These are phyloP conservation scores for Haliclona indistincta DNA, from an alignment of 37 sponge, comb jelly and placozoan genomes.

Conservation along the genomic window DNA sequence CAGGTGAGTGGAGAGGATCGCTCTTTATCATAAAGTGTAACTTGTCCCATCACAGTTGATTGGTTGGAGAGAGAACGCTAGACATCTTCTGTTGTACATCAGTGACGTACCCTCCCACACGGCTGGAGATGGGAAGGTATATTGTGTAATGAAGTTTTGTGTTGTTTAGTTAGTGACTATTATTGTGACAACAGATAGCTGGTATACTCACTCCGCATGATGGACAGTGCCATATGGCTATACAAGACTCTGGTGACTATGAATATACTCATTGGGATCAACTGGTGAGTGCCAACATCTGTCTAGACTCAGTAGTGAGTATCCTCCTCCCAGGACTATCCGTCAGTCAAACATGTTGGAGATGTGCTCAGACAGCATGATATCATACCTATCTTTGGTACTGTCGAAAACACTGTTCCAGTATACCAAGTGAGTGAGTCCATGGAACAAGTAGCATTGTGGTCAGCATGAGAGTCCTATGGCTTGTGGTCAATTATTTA, in stretches of 20 bases:
- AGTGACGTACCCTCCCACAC: constrained; percentile 49
- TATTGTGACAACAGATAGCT: constrained; percentile 16
- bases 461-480: too few species aligned
- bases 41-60: constrained; percentile 13
- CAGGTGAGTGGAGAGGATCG: background rate
- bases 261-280: constrained; percentile 12
- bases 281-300: constrained; percentile 24
- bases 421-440: too few species aligned
- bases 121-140: constrained; percentile 77
- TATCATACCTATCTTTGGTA: too few species aligned
- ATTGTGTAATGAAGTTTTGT: too few species aligned
- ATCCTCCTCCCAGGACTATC: too few species aligned
- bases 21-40: background rate
- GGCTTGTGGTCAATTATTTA: too few species aligned
- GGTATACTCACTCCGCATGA: constrained; percentile 61
- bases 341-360: too few species aligned
- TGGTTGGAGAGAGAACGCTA: constrained; percentile 56
- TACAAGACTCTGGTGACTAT: background rate
- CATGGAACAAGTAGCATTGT: too few species aligned
- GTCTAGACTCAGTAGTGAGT: too few species aligned
- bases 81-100: constrained; percentile 39
- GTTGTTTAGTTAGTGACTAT: background rate
- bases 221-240: constrained; percentile 61
- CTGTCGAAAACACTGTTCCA: too few species aligned
- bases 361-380: too few species aligned